These are phyloP conservation scores for Trachelus iudaicus DNA, from an alignment of 2,888 invertebrate species.

Conservation along the genomic window DNA sequence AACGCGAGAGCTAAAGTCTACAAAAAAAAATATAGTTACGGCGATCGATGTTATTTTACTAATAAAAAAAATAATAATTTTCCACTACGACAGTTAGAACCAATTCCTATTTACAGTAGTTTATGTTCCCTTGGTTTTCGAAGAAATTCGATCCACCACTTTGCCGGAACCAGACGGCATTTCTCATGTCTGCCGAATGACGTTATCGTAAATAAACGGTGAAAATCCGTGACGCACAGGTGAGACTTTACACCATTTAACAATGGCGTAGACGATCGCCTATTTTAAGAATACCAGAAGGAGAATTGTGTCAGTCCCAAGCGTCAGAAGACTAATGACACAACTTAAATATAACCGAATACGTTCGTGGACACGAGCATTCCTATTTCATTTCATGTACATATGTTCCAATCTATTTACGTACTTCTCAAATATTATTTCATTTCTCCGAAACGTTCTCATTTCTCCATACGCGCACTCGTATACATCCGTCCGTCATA, in stretches of 20 bases:
- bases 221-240: background rate
- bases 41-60: background rate
- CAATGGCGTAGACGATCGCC: background rate
- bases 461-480: background rate
- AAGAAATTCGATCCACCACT: background rate
- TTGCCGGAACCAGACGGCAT: background rate
- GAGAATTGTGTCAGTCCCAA: slow-evolving; percentile 43
- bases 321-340: slow-evolving; percentile 43
- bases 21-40: background rate
- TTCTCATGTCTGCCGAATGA: background rate
- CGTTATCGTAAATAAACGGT: background rate
- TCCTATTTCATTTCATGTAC: slow-evolving; percentile 26
- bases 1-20: background rate
- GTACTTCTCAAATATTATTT: slow-evolving; percentile 24
- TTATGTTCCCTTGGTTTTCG: background rate
- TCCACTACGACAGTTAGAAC: background rate
- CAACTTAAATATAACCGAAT: slow-evolving; percentile 46
- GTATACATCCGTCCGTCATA: background rate
- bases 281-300: slow-evolving; percentile 31
- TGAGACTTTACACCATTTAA: background rate
- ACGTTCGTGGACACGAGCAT: slow-evolving; percentile 25
- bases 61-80: background rate
- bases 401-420: slow-evolving; percentile 27
- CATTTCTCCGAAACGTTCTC: slow-evolving; percentile 19
- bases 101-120: background rate